Evolutionary conservation across 2,888 invertebrate species (phyloP), one percentile per base, ranked within the genome.

Genomic region (Phengaris alcon): DNA sequence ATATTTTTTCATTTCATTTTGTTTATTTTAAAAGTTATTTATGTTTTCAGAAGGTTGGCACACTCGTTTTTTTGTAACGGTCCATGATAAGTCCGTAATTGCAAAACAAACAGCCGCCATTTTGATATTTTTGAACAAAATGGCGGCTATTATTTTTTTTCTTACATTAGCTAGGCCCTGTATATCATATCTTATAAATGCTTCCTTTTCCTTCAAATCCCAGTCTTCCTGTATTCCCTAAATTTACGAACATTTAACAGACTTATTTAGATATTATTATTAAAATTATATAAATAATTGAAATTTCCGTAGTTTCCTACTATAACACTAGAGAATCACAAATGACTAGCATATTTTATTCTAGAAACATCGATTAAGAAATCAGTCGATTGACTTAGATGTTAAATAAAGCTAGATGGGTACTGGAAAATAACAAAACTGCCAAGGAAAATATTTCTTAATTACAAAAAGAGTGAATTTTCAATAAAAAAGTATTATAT

Each of bases 321-420:
- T 46, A 70, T 57, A 57, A 75, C 13, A 70, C 75, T 75, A 75
- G n/a, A 35, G 13, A 75, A 75, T 75, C 75, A 75, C 75, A 75
- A 75, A 70, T 70, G 75, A 75, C 75, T 75, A 75, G 75, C 75
- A 70, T 57, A 57, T 75, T 75, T 75, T 54, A 70, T 68, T 70
- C 75, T 75, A 75, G 69, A 75, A 69, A 75, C 69, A 57, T 55
- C 15, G 68, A 74, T 74, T 75, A 75, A 68, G 46, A 75, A 57
- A 75, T 75, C 75, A 75, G 75, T 75, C 75, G 70, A 75, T 75
- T 75, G 75, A 75, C 75, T 75, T 70, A 69, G 69, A 75, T 48
- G 57, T 70, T 57, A 68, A 52, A 46, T 57, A 73, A 3, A 13
- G n/a, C 35, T 35, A 44, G 44, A 10, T 55, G 54, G n/a, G n/a